phyloP scores from a whole-genome alignment of 2,797 vertebrate species.

The Semaprochilodus insignis region DNA sequence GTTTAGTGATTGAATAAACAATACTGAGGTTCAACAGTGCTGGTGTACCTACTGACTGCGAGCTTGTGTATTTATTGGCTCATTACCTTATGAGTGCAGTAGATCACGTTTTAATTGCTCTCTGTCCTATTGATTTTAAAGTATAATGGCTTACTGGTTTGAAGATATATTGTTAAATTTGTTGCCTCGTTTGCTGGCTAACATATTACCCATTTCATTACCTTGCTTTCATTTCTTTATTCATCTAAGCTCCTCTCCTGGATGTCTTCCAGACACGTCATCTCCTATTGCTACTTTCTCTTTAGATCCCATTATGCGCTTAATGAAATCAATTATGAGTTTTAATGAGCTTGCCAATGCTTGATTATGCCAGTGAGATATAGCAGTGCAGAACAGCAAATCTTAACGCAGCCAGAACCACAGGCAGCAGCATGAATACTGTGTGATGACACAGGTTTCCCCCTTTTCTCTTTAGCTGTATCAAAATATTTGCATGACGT shows the following conservation, averaged over 20 bases:
- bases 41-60: slow-evolving; percentile 19
- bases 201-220: slow-evolving; percentile 40
- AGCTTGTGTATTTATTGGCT: slow-evolving; percentile 32
- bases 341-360: slow-evolving; percentile 74
- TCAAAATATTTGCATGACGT: not conserved
- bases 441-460: slow-evolving; percentile 12
- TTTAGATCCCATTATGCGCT: slow-evolving; percentile 43
- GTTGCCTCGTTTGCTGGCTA: slow-evolving; percentile 31
- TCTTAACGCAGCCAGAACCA: slow-evolving; percentile 10
- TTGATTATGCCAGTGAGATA: slow-evolving; percentile 63
- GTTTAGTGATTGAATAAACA: not conserved
- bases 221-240: slow-evolving; percentile 20
- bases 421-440: not conserved
- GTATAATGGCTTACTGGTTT: slow-evolving; percentile 44
- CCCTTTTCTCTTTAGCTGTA: not conserved
- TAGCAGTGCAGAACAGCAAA: slow-evolving; percentile 8
- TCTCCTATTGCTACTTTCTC: slow-evolving; percentile 23
- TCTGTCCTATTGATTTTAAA: slow-evolving; percentile 43
- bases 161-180: slow-evolving; percentile 48
- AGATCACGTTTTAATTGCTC: slow-evolving; percentile 49
- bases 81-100: slow-evolving; percentile 44
- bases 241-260: slow-evolving; percentile 9
- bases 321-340: slow-evolving; percentile 69
- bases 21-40: not conserved
- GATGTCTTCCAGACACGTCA: slow-evolving; percentile 17